Percentiles rank a stretch among this genome's conserved stretches.
These are phyloP conservation scores for Cryptocephalus primarius DNA, from an alignment of 2,888 invertebrate species.

Conservation along the genomic window DNA sequence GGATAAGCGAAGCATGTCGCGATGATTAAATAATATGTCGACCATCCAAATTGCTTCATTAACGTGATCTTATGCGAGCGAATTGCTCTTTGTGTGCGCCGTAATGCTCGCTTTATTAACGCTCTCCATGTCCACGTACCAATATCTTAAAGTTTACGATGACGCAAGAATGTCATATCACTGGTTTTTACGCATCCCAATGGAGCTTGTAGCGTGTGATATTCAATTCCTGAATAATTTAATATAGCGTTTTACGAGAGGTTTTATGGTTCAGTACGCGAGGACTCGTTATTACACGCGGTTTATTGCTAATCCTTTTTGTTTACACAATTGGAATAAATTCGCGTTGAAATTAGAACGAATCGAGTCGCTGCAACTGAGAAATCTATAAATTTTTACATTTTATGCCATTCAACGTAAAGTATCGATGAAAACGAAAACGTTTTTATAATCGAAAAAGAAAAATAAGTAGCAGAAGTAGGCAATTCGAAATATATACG, in stretches of 20 bases:
- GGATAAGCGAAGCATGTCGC: not conserved
- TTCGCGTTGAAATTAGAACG: conserved; percentile 2
- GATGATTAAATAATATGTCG: not conserved
- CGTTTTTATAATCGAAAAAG: too few relatives aligned
- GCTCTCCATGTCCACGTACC: conserved; percentile 25
- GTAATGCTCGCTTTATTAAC: not conserved
- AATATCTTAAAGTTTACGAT: conserved; percentile 37
- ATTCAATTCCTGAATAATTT: conserved; percentile 27
- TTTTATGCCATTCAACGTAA: too few relatives aligned
- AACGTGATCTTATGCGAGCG: not conserved
- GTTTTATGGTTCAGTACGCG: conserved; percentile 25
- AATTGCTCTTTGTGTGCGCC: not conserved
- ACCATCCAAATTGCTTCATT: not conserved
- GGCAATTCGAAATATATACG: too few relatives aligned
- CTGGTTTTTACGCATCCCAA: conserved; percentile 34
- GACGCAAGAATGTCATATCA: conserved; percentile 37
- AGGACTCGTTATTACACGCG: conserved; percentile 20
- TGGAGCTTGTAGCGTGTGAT: conserved; percentile 26
- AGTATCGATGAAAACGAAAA: too few relatives aligned
- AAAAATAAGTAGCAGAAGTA: too few relatives aligned
- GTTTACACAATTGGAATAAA: conserved; percentile 22
- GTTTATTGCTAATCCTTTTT: conserved; percentile 24
- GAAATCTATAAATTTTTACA: too few relatives aligned
- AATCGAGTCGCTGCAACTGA: too few relatives aligned
- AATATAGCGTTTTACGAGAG: conserved; percentile 29